phyloP scores from a whole-genome alignment of 2,797 vertebrate genomes.

The Fistularia tabacaria region DNA sequence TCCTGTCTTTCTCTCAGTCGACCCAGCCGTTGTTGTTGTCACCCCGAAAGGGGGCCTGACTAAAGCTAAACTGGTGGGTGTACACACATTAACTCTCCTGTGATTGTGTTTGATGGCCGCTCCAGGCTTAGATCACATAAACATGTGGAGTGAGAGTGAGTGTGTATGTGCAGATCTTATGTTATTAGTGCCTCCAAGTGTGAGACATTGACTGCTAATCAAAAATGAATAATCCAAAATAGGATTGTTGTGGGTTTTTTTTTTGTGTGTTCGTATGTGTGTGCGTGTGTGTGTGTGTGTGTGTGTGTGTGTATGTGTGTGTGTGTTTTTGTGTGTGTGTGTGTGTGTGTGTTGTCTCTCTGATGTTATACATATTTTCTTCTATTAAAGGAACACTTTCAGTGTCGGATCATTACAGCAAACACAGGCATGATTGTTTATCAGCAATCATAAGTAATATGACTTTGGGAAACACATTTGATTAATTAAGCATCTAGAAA shows the following conservation, averaged over 20 bases:
- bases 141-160: constrained; percentile 17
- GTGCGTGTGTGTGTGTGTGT: too few relatives aligned
- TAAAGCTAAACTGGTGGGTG: constrained; percentile 59
- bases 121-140: constrained; percentile 36
- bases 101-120: constrained; percentile 40
- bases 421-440: constrained; percentile 46
- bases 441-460: constrained; percentile 39
- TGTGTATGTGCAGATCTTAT: constrained; percentile 1
- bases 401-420: constrained; percentile 28
- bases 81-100: constrained; percentile 43
- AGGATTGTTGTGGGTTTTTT: constrained; percentile 26
- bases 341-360: too few relatives aligned
- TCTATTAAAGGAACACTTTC: constrained; percentile 26
- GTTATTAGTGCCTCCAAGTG: constrained; percentile 20
- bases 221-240: constrained; percentile 17
- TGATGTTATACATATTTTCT: constrained; percentile 8
- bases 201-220: constrained; percentile 18
- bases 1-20: constrained; percentile 33
- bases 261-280: not conserved
- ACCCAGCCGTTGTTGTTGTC: constrained; percentile 42
- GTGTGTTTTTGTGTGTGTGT: not conserved
- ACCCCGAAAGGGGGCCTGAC: constrained; percentile 44
- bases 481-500: constrained; percentile 47
- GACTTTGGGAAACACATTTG: constrained; percentile 39
- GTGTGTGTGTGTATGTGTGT: too few relatives aligned